Base-by-base conservation (phyloP, 1,140 invertebrate genomes). In the Marisa cornuarietis region DNA sequence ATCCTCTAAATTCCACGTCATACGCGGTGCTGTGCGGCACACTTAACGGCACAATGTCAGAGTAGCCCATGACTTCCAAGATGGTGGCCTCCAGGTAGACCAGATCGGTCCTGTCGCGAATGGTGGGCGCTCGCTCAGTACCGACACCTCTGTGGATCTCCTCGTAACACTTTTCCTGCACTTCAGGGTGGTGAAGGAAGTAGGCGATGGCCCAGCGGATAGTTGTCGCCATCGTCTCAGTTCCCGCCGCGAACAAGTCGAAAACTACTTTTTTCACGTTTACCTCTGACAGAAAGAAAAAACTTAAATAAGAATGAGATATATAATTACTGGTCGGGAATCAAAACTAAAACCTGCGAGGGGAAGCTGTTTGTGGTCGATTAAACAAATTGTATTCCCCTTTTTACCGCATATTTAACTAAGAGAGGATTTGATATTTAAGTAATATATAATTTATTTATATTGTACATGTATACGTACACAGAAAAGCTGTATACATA, bases 231-330 rank as follows among this genome's bases (percentile, higher is more conserved):
- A 96, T 95, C 0, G 97, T 98, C 87, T 98, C 97, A 22, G 95
- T 93, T 0, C 96, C 96, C 61, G 96, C 96, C 0, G 96, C 95
- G 86, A 96, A 96, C 79, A 98, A 91, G 91, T 98, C 96, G 14
- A 78, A 31, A 24, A 90, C 79, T 8, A 77, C 54, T 18, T 69
- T 69, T 65, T 20, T 6, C 49, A 87, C 75, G 26, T 85, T 80
- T 66, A 71, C 58, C 42, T 83, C 85, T 85, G 63, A 26, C 71
- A 83, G 61, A 76, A 42, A 26, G 58, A 77, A 49, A 9, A 54
- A n/a, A n/a, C n/a, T n/a, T n/a, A n/a, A n/a, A n/a, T n/a, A n/a
- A n/a, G n/a, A n/a, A n/a, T 31, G 61, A 11, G 18, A 76, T n/a
- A 51, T 31, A 42, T n/a, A 6, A 68, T 26, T 42, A 49, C 8